Conservation (phyloP, 2,113 vertebrate genomes). For the Platysteira castanea region DNA sequence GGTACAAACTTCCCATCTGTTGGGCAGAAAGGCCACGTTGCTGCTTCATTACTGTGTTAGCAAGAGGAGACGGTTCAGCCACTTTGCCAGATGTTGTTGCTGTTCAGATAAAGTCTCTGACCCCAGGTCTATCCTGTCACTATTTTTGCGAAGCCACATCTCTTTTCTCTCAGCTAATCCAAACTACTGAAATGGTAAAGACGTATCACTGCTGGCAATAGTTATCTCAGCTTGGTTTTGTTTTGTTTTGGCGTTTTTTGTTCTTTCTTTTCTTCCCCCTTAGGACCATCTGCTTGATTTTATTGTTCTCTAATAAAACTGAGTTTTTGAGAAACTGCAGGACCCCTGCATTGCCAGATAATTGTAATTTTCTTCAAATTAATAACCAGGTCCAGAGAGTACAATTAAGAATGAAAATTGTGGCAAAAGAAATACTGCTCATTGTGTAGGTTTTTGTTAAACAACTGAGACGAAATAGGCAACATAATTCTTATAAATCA, state of each 20-base stretch:
- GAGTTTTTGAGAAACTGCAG: background rate
- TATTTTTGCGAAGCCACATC: background rate
- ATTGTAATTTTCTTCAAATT: conserved; percentile 27
- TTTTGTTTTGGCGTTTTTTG: background rate
- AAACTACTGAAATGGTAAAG: background rate
- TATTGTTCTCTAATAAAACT: conserved; percentile 20
- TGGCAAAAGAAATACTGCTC: background rate
- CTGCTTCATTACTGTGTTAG: background rate
- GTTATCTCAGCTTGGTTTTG: background rate
- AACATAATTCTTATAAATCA: background rate
- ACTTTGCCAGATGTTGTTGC: background rate
- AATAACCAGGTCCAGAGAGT: conserved; percentile 11
- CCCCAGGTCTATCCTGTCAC: background rate
- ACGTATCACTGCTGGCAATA: background rate
- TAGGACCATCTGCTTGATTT: background rate
- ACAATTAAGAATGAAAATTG: conserved; percentile 20
- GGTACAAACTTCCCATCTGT: background rate
- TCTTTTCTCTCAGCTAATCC: background rate
- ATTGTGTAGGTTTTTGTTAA: conserved; percentile 14
- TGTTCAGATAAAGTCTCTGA: background rate
- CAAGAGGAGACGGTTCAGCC: background rate
- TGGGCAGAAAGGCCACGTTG: background rate
- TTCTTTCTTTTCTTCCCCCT: no score
- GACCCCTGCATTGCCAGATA: background rate
- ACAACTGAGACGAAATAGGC: conserved; percentile 1